Evolutionary conservation across 2,888 invertebrate species (phyloP), one percentile per base, ranked within the genome.

Genomic region (Andrena camellia): DNA sequence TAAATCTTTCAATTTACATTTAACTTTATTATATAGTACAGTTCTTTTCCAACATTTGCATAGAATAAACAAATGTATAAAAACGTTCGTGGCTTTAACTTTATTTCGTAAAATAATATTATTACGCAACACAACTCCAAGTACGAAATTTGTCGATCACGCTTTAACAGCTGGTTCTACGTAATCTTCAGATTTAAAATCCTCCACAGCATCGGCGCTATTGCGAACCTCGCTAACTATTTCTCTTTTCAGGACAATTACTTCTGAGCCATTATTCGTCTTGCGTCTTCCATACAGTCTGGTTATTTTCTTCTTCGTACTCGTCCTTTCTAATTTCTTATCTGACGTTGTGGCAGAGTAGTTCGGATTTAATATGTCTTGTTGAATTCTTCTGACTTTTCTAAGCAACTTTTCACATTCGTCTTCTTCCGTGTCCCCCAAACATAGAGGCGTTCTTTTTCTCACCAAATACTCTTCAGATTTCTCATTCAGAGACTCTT

Each of bases 381-480:
- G 35, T 1, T 79, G 80, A 23, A 84, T 78, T 81, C 73, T 83
- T 2, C 70, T 84, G 54, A 81, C 71, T 73, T 80, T 83, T 10
- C 42, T 70, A 26, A 83, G 68, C 20, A 88, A 69, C 48, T 81
- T 68, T 68, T 86, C 60, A 67, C 70, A 81, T 57, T 84, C 83
- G 8, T 86, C 80, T 33, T 87, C 83, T 35, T 74, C 80, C 31
- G 67, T 31, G 48, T 82, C 48, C 8, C 60, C 62, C 23, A 66
- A 23, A 5, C 6, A 13, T 2, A 50, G 17, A 23, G 7, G 17
- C 2, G 1, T 57, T 33, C 64, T 52, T 67, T 62, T 59, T 42
- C 48, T 72, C 29, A 77, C 68, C 50, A 33, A 29, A 66, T 76
- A 17, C n/a, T 17, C 13, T 13, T n/a, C 29, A n/a, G 59, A 7